Evolutionary conservation across 2,888 invertebrate genomes (phyloP).

Genomic region (Myathropa florea): DNA sequence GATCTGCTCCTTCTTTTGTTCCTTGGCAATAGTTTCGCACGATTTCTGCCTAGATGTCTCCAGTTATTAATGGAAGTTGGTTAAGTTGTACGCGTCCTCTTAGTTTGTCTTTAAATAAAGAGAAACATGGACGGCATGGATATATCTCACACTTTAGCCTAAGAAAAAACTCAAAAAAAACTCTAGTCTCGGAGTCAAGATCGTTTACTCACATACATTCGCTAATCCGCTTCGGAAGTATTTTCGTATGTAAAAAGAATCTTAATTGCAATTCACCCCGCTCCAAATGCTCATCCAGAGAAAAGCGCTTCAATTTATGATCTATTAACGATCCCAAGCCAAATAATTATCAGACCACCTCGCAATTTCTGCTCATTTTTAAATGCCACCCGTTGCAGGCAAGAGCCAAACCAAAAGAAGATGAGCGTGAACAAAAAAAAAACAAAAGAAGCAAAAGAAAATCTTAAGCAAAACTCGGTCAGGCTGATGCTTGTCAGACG

Average conservation of each 20-base stretch:
- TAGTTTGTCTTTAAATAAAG: no score
- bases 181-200: no score
- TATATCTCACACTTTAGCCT: no score
- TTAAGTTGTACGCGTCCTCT: no score
- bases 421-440: not conserved
- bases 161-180: no score
- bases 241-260: not conserved
- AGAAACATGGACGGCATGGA: no score
- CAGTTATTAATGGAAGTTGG: no score
- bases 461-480: conserved; percentile 53
- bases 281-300: conserved; percentile 37
- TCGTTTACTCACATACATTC: not conserved
- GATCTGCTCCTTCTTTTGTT: no score
- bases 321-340: conserved; percentile 32
- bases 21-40: no score
- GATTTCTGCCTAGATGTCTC: no score
- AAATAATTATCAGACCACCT: conserved; percentile 47
- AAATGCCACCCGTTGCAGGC: conserved; percentile 3
- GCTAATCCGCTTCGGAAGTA: not conserved
- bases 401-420: not conserved
- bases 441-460: not conserved
- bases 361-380: conserved; percentile 11
- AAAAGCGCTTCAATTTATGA: conserved; percentile 47
- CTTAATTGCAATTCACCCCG: not conserved
- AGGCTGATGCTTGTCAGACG: conserved; percentile 54